Evolutionary conservation across 2,888 invertebrate genomes (phyloP), one percentile per base, ranked within the genome.

Genomic region (Ichneumon xanthorius): DNA sequence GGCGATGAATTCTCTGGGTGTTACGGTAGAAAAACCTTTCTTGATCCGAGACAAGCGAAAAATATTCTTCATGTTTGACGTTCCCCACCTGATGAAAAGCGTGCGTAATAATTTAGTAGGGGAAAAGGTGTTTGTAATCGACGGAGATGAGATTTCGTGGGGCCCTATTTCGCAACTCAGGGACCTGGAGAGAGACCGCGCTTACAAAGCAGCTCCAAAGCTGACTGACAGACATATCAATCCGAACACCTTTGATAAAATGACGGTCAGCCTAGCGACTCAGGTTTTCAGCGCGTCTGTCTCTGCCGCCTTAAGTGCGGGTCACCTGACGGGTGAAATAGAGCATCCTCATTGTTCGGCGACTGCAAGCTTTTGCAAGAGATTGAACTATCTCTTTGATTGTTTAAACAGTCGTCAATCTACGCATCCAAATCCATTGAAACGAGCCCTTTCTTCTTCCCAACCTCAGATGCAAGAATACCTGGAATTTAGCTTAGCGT

Each of bases 231-330:
- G 72, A 26, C 89, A 89, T 61, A 45, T 90, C 7, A 63, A 86
- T 76, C 89, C 88, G 30, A 82, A 86, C 30, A 65, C 80, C 6
- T 89, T 89, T 86, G 80, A 88, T 73, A 82, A 83, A 80, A 88
- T 90, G 87, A 86, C 82, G 55, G 87, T 88, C 45, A 84, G 78
- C 19, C 78, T 88, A 45, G 89, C 89, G 16, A 70, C 87, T 1
- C 90, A 90, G 82, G 77, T 88, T 58, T 89, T 89, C 53, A 89
- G 89, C 83, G 84, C 87, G 37, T 73, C 89, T 2, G 84, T 89
- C 14, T 71, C 84, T 19, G 70, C 87, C 37, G 89, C 88, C 9
- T 70, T 89, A 48, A 73, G 82, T 45, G 83, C 88, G 6, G 88
- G 76, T 16, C 19, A 73, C 4, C 61, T 76, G 26, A 86, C 87